These are phyloP conservation scores for Heterotilapia buettikoferi DNA, from an alignment of 2,113 vertebrate genomes.

Conservation along the genomic window DNA sequence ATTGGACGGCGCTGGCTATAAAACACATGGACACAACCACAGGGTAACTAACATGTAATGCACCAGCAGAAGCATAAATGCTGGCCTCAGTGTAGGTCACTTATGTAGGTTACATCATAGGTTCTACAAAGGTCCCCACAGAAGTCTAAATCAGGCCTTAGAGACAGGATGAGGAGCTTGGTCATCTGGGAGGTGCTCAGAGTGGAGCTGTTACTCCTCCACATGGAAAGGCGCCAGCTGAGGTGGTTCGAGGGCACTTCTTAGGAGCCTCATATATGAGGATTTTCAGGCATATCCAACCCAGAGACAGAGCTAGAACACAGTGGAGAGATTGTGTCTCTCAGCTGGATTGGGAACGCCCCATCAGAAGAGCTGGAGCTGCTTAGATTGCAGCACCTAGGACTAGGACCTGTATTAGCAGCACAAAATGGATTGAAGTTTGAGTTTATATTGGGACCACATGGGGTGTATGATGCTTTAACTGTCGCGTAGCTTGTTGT, in stretches of 20 bases:
- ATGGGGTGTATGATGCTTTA: background rate
- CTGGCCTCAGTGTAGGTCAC: fast-evolving
- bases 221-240: background rate
- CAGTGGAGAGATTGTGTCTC: background rate
- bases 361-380: background rate
- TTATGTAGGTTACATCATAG: background rate
- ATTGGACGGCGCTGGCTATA: background rate
- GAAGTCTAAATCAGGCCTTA: background rate
- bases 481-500: background rate
- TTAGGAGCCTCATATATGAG: background rate
- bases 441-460: background rate
- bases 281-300: background rate
- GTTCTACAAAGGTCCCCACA: background rate
- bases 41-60: background rate
- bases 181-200: background rate
- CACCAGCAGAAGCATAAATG: background rate
- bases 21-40: background rate
- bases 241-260: background rate
- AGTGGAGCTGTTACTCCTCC: background rate
- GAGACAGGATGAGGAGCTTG: background rate
- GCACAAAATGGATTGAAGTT: background rate
- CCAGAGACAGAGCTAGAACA: background rate
- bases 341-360: background rate
- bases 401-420: background rate
- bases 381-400: fast-evolving